Evolutionary conservation across 1,140 invertebrate species (phyloP), one percentile per base, ranked within the genome.

Genomic region (Sarcophaga bullata): DNA sequence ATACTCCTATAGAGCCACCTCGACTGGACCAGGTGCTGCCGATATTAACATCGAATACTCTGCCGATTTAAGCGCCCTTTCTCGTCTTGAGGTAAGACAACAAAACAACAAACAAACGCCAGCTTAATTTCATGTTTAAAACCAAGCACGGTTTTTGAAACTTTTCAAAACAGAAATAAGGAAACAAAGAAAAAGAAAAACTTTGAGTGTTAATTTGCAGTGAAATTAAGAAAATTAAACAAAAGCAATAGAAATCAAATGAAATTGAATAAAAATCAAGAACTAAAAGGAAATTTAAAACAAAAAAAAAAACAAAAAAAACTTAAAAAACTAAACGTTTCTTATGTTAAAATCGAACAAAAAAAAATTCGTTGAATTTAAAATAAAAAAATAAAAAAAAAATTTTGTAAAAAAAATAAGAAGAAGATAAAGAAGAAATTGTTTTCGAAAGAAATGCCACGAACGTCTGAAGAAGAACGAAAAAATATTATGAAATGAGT

Each of bases 31-130:
- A 88, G 95, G 95, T 90, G 92, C 91, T 86, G 95, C 96, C 90
- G 96, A 98, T 92, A 95, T 98, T 90, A 97, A 94, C 93, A 97
- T 98, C 92, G 97, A 97, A 92, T 97, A 97, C 92, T 95, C 94
- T 91, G 94, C 96, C 92, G 96, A 98, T 92, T 92, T 98, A 90
- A 97, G 95, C 92, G 95, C 96, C 91, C 94, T 98, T 90, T 95
- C 96, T 91, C 95, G 96, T 91, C 94, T 98, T 91, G 96, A 97
- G 96, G 97, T 98, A 96, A 91, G 85, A 72, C 82, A 46, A n/a
- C 17, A 25, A 73, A 73, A 3, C 13, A 68, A 68, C 2, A 19
- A 37, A 46, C 78, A 52, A 78, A 37, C 25, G 25, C 25, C 25
- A 37, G 25, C 25, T 37, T 37, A 37, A 37, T 37, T 37, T 37